Conservation (phyloP, 2,113 vertebrate species). For the Tyrannus savana region DNA sequence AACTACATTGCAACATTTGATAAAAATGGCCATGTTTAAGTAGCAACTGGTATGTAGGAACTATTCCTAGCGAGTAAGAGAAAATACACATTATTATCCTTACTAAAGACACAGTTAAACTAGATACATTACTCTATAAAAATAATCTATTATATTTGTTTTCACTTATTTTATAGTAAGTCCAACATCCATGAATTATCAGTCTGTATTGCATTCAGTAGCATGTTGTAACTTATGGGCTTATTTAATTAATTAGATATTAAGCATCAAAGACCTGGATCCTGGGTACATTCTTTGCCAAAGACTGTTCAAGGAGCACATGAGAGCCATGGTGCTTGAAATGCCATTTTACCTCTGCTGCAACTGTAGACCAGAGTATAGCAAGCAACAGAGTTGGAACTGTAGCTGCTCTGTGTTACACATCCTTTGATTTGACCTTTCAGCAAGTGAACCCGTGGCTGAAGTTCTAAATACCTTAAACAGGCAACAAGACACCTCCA, state of each 20-base stretch:
- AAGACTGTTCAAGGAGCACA: constrained; percentile 82
- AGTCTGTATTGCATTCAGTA: constrained; percentile 81
- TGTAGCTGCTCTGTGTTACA: background rate
- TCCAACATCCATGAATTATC: constrained; percentile 78
- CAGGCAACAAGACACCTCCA: background rate
- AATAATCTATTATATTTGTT: background rate
- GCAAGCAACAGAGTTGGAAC: background rate
- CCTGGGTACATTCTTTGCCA: constrained; percentile 77
- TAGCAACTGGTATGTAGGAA: background rate
- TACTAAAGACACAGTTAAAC: background rate
- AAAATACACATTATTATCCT: background rate
- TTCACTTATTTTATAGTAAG: constrained; percentile 74
- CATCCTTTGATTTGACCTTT: background rate
- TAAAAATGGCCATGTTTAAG: background rate
- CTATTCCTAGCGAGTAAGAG: background rate
- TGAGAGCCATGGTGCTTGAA: constrained; percentile 78
- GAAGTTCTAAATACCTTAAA: background rate
- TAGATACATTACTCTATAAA: background rate
- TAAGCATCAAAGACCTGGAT: constrained; percentile 39
- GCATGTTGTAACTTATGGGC: constrained; percentile 16
- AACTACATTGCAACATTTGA: background rate
- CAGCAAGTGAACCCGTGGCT: background rate
- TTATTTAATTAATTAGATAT: background rate
- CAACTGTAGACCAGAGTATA: background rate
- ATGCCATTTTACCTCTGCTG: constrained; percentile 72